Percentiles rank a stretch among this genome's conserved stretches.
These are phyloP conservation scores for Balaeniceps rex DNA, from an alignment of 2,113 vertebrate genomes.

Conservation along the genomic window DNA sequence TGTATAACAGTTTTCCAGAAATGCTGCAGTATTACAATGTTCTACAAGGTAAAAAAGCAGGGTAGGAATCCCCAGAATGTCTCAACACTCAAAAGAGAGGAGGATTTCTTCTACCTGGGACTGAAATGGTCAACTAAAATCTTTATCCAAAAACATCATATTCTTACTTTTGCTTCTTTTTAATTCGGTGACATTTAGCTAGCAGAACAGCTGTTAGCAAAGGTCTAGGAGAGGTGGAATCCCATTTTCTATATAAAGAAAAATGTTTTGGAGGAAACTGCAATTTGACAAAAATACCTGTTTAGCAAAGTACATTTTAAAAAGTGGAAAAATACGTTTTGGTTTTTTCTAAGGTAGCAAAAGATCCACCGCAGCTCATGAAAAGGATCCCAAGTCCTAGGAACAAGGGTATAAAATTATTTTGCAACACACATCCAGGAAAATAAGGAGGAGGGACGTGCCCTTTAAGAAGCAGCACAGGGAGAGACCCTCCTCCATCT, in stretches of 20 bases:
- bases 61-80: neutral
- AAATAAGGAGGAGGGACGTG: neutral
- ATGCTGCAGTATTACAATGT: neutral
- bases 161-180: slow-evolving; percentile 51
- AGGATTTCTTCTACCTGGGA: neutral
- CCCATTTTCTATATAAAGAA: slow-evolving; percentile 56
- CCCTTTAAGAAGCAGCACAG: neutral
- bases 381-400: neutral
- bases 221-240: slow-evolving; percentile 66
- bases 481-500: neutral
- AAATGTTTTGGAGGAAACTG: slow-evolving; percentile 16
- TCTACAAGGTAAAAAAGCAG: neutral
- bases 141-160: slow-evolving; percentile 1
- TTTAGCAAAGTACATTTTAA: slow-evolving; percentile 11
- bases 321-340: neutral
- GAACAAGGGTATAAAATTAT: neutral
- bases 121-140: slow-evolving; percentile 33
- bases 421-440: neutral
- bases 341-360: neutral
- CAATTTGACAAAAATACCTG: slow-evolving; percentile 28
- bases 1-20: neutral
- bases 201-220: slow-evolving; percentile 68
- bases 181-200: slow-evolving; percentile 71
- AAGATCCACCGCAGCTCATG: neutral
- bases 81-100: neutral